phyloP scores from a whole-genome alignment of 2,888 invertebrate genomes.

The Drosophila tanythrix region DNA sequence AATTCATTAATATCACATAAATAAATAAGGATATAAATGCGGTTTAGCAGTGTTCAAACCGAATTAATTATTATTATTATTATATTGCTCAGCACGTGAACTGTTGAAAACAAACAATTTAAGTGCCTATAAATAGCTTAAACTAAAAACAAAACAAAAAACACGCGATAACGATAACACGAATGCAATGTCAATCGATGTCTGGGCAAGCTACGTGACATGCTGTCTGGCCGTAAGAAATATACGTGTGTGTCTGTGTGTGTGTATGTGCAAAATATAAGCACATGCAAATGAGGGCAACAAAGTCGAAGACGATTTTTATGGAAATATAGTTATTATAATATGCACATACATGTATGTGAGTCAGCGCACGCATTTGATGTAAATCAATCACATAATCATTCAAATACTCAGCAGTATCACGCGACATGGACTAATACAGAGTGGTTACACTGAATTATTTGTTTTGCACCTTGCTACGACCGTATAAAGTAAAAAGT shows the following conservation, averaged over 20 bases:
- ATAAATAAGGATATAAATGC: constrained; percentile 17
- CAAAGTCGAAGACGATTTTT: not conserved
- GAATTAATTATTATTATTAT: constrained; percentile 1
- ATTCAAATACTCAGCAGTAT: not conserved
- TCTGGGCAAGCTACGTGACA: constrained; percentile 30
- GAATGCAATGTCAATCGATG: constrained; percentile 35
- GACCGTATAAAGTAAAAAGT: not conserved
- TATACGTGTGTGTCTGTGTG: not conserved
- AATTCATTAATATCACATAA: constrained; percentile 1
- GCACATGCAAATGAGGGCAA: not conserved
- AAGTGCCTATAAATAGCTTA: constrained; percentile 22
- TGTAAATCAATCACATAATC: constrained; percentile 10
- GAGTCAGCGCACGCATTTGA: constrained; percentile 24
- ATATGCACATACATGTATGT: not conserved
- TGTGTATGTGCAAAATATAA: not conserved
- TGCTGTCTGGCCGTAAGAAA: constrained; percentile 19
- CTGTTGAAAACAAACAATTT: constrained; percentile 13
- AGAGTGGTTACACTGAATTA: not conserved
- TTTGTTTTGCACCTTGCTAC: constrained; percentile 2
- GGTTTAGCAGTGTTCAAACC: constrained; percentile 23
- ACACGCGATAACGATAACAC: constrained; percentile 45
- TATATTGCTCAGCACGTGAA: constrained; percentile 36
- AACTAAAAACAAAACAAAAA: constrained; percentile 1
- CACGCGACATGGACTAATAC: constrained; percentile 29
- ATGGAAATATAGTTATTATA: constrained; percentile 6